Evolutionary conservation across 2,888 invertebrate species (phyloP).

Genomic region (Noctua comes): DNA sequence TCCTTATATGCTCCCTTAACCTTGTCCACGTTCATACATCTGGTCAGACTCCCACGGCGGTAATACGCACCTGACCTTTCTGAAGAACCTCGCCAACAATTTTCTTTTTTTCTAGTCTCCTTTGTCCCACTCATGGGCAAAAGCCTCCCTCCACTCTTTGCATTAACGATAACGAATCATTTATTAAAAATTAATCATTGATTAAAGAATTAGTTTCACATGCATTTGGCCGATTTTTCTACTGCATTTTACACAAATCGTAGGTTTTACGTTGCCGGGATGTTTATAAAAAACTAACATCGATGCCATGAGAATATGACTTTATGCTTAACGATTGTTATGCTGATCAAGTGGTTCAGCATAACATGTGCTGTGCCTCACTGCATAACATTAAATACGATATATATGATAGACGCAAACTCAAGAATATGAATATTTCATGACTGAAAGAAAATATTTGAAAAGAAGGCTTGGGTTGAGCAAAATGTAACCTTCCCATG

Average conservation of each 20-base stretch:
- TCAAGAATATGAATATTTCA: slow-evolving; percentile 35
- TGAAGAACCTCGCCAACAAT: neutral
- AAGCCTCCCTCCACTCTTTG: neutral
- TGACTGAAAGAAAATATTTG: slow-evolving; percentile 24
- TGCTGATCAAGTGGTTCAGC: slow-evolving; percentile 43
- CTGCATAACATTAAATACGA: slow-evolving; percentile 37
- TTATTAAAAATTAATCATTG: neutral
- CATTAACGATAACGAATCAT: neutral
- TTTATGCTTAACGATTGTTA: slow-evolving; percentile 42
- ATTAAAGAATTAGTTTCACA: neutral
- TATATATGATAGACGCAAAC: slow-evolving; percentile 34
- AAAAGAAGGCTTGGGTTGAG: neutral
- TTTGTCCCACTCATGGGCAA: neutral
- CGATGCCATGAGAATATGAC: slow-evolving; percentile 6
- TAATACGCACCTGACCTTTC: neutral
- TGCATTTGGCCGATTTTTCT: neutral
- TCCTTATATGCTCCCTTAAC: neutral
- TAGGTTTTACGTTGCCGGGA: neutral
- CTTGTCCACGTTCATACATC: neutral
- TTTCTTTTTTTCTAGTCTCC: neutral
- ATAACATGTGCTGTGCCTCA: slow-evolving; percentile 16
- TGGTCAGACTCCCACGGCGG: neutral
- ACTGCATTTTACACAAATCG: neutral
- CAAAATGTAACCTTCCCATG: neutral
- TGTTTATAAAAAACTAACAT: neutral